Evolutionary conservation across 2,113 vertebrate species (phyloP).

Genomic region (Dromiciops gliroides): DNA sequence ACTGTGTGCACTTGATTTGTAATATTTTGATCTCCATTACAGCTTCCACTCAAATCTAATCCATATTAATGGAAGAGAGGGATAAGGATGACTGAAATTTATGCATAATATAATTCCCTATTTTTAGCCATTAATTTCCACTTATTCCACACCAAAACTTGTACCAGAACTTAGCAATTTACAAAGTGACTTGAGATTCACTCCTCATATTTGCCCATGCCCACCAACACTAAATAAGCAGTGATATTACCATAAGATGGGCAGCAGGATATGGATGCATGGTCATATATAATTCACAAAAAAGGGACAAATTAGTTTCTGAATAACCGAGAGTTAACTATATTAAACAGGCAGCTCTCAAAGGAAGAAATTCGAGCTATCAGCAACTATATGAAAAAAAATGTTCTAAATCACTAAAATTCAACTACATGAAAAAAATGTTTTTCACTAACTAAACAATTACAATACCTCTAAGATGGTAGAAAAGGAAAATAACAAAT

Average conservation of each 20-base stretch:
- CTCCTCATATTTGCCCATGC: background rate
- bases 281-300: conserved; percentile 17
- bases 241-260: conserved; percentile 31
- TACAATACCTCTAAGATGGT: background rate
- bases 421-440: no score
- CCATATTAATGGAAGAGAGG: conserved; percentile 19
- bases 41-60: conserved; percentile 51
- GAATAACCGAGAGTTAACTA: conserved; percentile 45
- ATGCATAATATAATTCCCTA: conserved; percentile 27
- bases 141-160: conserved; percentile 33
- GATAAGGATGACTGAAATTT: conserved; percentile 33
- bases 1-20: no score
- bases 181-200: conserved; percentile 54
- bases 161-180: conserved; percentile 40
- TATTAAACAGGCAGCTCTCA: conserved; percentile 28
- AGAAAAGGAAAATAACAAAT: background rate
- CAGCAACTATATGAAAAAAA: background rate
- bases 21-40: background rate
- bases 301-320: conserved; percentile 42
- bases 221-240: conserved; percentile 30
- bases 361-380: background rate
- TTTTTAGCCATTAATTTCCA: no score
- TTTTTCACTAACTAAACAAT: background rate
- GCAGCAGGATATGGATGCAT: conserved; percentile 29
- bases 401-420: background rate